Evolutionary conservation across 1,140 invertebrate species (phyloP).

Genomic region (Papilio dardanus): DNA sequence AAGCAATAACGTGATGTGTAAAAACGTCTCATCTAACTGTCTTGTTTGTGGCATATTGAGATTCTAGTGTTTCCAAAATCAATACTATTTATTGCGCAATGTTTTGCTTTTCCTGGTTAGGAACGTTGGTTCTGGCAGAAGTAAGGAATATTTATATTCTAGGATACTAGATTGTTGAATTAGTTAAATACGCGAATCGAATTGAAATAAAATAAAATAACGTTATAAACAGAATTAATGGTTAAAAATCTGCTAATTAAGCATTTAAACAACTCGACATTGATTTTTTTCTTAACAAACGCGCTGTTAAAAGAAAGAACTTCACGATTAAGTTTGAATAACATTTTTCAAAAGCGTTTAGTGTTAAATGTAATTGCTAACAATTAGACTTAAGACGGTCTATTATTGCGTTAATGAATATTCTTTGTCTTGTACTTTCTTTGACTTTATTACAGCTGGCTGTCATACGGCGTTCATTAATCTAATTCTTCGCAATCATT

Average conservation of each 20-base stretch:
- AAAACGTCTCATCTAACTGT: too few species aligned
- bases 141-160: not conserved
- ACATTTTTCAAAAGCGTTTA: not conserved
- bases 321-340: not conserved
- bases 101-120: not conserved
- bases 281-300: not conserved
- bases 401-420: not conserved
- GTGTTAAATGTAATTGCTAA: not conserved
- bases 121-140: not conserved
- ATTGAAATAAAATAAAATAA: not conserved
- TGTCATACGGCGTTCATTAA: not conserved
- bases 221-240: not conserved
- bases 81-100: not conserved
- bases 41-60: too few species aligned
- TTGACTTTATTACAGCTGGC: conserved; percentile 3
- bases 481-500: not conserved
- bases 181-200: too few species aligned
- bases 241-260: not conserved
- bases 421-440: conserved; percentile 2
- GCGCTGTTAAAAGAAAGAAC: not conserved
- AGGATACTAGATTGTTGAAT: too few species aligned
- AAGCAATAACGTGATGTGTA: too few species aligned
- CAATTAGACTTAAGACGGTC: not conserved
- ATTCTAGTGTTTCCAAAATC: too few species aligned
- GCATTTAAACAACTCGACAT: not conserved